Conservation (phyloP, 2,113 vertebrate genomes). For the Dascyllus trimaculatus region DNA sequence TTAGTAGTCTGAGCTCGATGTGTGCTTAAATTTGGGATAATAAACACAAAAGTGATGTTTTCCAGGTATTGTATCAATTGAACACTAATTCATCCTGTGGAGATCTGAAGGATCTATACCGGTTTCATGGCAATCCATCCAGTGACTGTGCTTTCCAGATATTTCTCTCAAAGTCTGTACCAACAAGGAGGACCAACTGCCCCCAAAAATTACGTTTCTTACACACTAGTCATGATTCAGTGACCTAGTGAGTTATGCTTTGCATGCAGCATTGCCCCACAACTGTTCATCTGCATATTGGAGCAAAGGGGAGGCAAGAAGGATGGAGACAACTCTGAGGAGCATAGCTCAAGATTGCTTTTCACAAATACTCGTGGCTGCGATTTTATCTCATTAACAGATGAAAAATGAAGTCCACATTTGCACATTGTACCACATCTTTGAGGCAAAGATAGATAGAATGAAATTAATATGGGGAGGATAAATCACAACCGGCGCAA, state of each 20-base stretch:
- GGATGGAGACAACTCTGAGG: background rate
- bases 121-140: background rate
- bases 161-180: slow-evolving; percentile 2
- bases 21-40: too few species aligned
- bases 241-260: background rate
- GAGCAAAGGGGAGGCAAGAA: background rate
- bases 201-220: background rate
- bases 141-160: slow-evolving; percentile 2
- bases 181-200: background rate
- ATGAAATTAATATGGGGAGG: background rate
- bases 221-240: background rate
- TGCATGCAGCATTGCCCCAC: background rate
- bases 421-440: background rate
- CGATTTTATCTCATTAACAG: background rate
- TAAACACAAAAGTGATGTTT: too few species aligned
- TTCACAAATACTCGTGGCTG: background rate
- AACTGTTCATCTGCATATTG: background rate
- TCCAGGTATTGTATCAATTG: too few species aligned
- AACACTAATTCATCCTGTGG: background rate
- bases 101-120: background rate
- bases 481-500: background rate
- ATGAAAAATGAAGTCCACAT: background rate
- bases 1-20: too few species aligned
- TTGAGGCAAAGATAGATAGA: background rate
- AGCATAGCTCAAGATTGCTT: background rate